Evolutionary conservation across 53 echinoderm and acorn worm genomes (phyloP).

Genomic region (Hippasteria phrygiana): DNA sequence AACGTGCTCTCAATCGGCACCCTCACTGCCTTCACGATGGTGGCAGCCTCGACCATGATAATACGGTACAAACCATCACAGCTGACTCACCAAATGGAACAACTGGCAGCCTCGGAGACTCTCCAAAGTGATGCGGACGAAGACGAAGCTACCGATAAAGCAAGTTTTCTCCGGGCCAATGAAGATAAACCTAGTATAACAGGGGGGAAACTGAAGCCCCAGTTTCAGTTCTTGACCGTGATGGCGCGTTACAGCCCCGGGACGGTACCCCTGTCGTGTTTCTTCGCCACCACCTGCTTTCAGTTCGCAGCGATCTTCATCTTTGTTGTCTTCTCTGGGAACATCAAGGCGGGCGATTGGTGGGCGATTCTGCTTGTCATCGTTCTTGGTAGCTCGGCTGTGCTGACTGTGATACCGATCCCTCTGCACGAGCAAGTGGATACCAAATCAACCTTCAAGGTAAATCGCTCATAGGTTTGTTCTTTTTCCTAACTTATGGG

Average conservation of each 20-base stretch:
- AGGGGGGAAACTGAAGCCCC: conserved; percentile 20
- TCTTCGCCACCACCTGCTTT: conserved; percentile 43
- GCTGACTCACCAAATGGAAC: conserved; percentile 3
- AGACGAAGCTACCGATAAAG: not conserved
- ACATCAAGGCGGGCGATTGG: conserved; percentile 62
- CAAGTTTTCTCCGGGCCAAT: not conserved
- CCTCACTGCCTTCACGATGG: conserved; percentile 71
- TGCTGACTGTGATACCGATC: conserved; percentile 61
- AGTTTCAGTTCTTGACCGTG: conserved; percentile 17
- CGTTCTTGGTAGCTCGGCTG: conserved; percentile 23
- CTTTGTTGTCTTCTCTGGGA: conserved; percentile 1
- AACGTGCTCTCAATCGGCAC: conserved; percentile 78
- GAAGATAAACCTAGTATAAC: conserved; percentile 14
- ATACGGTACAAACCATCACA: conserved; percentile 66
- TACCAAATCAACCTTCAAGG: conserved; percentile 66
- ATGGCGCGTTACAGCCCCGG: conserved; percentile 64
- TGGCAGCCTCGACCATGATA: conserved; percentile 63
- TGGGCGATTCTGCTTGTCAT: conserved; percentile 68
- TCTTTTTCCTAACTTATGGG: too few relatives aligned
- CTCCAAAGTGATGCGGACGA: not conserved
- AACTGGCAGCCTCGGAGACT: not conserved
- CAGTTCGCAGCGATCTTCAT: conserved; percentile 43
- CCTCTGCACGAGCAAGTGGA: conserved; percentile 75
- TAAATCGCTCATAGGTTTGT: too few relatives aligned
- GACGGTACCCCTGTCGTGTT: conserved; percentile 51